Base-by-base conservation (phyloP, 2,797 vertebrate species). In the Chaenodraco wilsoni region DNA sequence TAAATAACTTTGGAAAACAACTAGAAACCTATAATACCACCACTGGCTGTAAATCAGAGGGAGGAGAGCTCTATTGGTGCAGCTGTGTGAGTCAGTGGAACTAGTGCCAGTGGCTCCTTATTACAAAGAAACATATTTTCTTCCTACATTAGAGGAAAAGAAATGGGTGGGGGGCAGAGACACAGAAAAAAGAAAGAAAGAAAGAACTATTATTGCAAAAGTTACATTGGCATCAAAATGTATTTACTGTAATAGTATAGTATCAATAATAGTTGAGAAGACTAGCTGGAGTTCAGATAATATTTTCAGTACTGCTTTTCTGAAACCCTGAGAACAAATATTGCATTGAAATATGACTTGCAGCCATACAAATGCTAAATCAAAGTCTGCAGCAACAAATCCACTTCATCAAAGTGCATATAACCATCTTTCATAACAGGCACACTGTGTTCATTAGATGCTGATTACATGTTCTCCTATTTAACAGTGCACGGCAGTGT, bases 81-180 rank as follows among this genome's bases (percentile, higher is more conserved):
- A 84, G 84, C 69, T 84, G 74, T 80, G 72, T 89, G 86, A 91
- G 82, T 88, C 84, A 89, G 61, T 75, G 66, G 46, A 74, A 60
- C 21, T 9, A 54, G 69, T 74, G 82, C 83, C 82, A 84, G 40
- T 56, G 50, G 69, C 62, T 77, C 78, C 62, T 58, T 65, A 90
- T 58, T 65, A 90, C 80, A 89, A 87, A 89, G 82, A 87, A 91
- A 84, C 84, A 85, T 88, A 69, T 90, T 88, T 86, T 89, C 84
- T 82, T 91, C 89, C 89, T 86, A 87, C 86, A 84, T 62, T 41
- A 78, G 66, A 68, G 51, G 60, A n/a, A 13, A 72, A 17, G 40
- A 43, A n/a, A 64, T 48, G 73, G 59, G 67, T 33, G 40, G 41
- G 43, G 59, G 8, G 5, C n/a, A 46, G 62, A 70, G 50, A 33